Evolutionary conservation across 2,888 invertebrate genomes (phyloP).

Genomic region (Dendrolimus pini): DNA sequence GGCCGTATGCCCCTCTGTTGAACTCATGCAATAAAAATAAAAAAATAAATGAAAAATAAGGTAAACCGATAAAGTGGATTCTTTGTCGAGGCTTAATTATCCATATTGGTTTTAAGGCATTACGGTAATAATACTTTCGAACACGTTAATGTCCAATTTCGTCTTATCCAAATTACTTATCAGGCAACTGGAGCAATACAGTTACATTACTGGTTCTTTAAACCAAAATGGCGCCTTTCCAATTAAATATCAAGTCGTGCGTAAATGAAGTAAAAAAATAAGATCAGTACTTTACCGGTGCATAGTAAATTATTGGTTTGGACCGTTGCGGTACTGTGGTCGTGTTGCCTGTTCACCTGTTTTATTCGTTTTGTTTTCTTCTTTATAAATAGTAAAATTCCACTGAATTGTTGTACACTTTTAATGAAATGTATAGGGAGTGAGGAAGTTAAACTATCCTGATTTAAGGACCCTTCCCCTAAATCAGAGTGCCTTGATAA

Average conservation of each 20-base stretch:
- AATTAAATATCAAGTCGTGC: slow-evolving; percentile 23
- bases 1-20: not conserved
- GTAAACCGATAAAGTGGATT: not conserved
- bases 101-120: not conserved
- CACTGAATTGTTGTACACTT: no score
- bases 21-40: not conserved
- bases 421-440: no score
- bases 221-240: slow-evolving; percentile 7
- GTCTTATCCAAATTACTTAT: not conserved
- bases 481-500: no score
- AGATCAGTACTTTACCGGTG: slow-evolving; percentile 16
- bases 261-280: slow-evolving; percentile 14
- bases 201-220: not conserved
- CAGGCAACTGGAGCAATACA: not conserved
- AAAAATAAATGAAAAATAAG: not conserved
- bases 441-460: no score
- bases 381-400: no score
- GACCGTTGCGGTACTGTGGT: not conserved
- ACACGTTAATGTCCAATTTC: not conserved
- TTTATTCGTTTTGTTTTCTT: no score
- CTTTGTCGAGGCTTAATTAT: not conserved
- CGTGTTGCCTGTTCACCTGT: not conserved
- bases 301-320: slow-evolving; percentile 13
- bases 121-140: not conserved
- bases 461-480: no score